phyloP scores from a whole-genome alignment of 2,888 invertebrate genomes.

The Heteromurus nitidus region DNA sequence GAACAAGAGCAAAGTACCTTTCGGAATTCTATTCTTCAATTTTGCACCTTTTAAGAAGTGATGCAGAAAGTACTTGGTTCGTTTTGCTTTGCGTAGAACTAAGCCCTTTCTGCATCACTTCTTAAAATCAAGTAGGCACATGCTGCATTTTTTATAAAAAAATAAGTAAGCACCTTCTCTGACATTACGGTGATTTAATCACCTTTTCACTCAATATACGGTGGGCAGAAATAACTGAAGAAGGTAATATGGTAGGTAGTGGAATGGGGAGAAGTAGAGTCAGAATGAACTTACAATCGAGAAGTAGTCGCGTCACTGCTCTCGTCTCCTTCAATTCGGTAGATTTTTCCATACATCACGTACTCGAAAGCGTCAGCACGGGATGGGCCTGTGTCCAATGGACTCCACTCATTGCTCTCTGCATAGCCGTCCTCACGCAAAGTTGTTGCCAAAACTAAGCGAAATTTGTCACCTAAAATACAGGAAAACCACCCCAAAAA shows the following conservation, averaged over 20 bases:
- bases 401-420: conserved; percentile 96
- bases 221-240: no score
- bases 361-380: conserved; percentile 98
- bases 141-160: no score
- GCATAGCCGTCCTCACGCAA: conserved; percentile 97
- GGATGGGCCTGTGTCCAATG: conserved; percentile 84
- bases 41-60: conserved; percentile 43
- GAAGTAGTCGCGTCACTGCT: conserved; percentile 88
- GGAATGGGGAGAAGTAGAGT: conserved; percentile 18
- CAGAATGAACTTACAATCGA: conserved; percentile 80
- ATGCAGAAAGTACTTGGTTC: no score
- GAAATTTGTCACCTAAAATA: conserved; percentile 82
- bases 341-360: conserved; percentile 99
- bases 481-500: background rate
- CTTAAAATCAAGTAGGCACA: no score
- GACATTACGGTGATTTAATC: no score
- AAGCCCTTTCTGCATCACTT: no score
- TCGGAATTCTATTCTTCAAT: conserved; percentile 49
- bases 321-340: conserved; percentile 98
- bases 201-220: no score
- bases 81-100: no score
- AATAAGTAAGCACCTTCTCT: no score
- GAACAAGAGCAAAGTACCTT: conserved; percentile 60
- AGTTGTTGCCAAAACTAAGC: conserved; percentile 95
- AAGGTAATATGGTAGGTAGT: background rate